These are phyloP conservation scores for Speoplatyrhinus poulsoni DNA, from an alignment of 2,113 vertebrate genomes.

Conservation along the genomic window DNA sequence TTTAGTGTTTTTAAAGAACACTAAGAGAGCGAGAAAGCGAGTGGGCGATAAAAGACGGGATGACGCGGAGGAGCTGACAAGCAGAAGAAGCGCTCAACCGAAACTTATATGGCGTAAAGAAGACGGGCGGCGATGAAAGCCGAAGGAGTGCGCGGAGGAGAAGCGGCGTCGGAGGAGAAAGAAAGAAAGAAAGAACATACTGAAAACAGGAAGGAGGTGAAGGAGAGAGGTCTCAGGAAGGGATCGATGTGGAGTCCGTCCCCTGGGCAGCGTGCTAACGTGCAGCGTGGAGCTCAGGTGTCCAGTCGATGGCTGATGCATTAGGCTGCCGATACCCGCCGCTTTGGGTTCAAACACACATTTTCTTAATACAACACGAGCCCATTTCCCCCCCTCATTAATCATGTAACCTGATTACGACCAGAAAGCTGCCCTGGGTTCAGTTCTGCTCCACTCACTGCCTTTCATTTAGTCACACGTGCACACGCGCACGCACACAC, in stretches of 20 bases:
- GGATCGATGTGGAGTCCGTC: slow-evolving; percentile 63
- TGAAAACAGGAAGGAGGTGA: slow-evolving; percentile 44
- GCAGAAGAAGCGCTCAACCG: slow-evolving; percentile 28
- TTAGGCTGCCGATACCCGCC: slow-evolving; percentile 74
- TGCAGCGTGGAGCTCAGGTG: slow-evolving; percentile 72
- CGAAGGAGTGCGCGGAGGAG: slow-evolving; percentile 7
- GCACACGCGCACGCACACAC: not conserved
- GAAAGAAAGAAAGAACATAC: not conserved
- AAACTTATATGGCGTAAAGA: slow-evolving; percentile 9
- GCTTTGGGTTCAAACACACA: slow-evolving; percentile 83
- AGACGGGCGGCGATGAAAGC: too few relatives aligned
- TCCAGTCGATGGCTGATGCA: slow-evolving; percentile 84
- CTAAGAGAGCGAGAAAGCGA: slow-evolving; percentile 31
- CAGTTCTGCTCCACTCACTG: slow-evolving; percentile 47
- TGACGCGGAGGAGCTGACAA: slow-evolving; percentile 27
- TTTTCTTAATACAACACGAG: slow-evolving; percentile 84
- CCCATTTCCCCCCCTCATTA: slow-evolving; percentile 81
- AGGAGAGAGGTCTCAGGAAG: slow-evolving; percentile 39
- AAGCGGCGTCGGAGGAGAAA: slow-evolving; percentile 14
- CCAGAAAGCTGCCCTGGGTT: slow-evolving; percentile 46
- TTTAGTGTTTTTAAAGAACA: not conserved
- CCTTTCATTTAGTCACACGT: slow-evolving; percentile 62
- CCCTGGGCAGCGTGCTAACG: slow-evolving; percentile 63
- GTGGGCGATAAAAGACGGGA: slow-evolving; percentile 30
- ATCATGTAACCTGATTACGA: slow-evolving; percentile 79